Percentiles rank a stretch among this genome's conserved stretches.
These are phyloP conservation scores for Merops nubicus DNA, from an alignment of 2,113 vertebrate genomes.

Conservation along the genomic window DNA sequence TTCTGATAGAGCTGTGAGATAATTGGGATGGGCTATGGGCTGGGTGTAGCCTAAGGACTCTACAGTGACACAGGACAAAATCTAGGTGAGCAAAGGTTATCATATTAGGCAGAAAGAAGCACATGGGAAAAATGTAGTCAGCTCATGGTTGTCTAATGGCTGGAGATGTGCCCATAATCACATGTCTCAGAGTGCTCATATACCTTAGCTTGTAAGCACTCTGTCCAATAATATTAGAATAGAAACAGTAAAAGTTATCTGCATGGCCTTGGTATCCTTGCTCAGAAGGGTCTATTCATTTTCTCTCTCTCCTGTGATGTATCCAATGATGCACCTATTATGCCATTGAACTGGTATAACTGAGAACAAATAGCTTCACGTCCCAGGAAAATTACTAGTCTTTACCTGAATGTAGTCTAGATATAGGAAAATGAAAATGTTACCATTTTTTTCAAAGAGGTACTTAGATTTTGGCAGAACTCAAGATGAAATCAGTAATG, in stretches of 20 bases:
- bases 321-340: background rate
- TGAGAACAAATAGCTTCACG: background rate
- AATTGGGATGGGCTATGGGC: background rate
- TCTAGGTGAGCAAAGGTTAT: background rate
- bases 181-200: background rate
- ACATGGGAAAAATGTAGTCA: background rate
- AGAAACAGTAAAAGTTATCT: background rate
- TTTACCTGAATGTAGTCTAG: background rate
- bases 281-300: background rate
- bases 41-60: background rate
- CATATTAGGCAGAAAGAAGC: background rate
- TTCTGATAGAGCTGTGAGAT: background rate
- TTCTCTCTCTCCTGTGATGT: background rate
- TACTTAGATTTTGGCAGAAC: background rate
- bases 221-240: background rate
- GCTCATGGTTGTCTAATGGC: background rate
- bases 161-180: background rate
- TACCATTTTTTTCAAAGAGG: background rate
- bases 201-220: background rate
- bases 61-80: background rate
- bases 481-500: background rate
- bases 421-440: background rate
- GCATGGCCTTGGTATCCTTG: background rate
- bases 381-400: background rate
- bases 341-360: background rate